These are phyloP conservation scores for Cynaeus angustus DNA, from an alignment of 2,888 invertebrate genomes.

Conservation along the genomic window DNA sequence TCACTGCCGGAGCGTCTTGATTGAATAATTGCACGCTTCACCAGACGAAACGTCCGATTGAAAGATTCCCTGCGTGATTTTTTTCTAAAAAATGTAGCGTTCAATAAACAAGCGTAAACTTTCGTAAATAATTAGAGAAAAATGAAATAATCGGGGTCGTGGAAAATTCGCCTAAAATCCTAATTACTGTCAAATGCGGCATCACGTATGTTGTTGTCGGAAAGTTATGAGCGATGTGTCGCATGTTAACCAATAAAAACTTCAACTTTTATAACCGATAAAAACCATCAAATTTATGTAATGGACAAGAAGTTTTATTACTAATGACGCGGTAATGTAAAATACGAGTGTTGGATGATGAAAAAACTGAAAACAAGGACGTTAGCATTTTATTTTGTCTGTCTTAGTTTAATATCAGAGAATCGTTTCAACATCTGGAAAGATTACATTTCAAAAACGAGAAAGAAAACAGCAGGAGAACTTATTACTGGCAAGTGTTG, in stretches of 20 bases:
- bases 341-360: too few species aligned
- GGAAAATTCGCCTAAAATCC: not conserved
- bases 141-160: conserved; percentile 21
- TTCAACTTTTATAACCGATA: conserved; percentile 46
- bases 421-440: too few species aligned
- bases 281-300: conserved; percentile 45
- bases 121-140: conserved; percentile 32
- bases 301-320: conserved; percentile 46
- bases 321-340: conserved; percentile 19
- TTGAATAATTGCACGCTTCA: conserved; percentile 44
- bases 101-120: conserved; percentile 40
- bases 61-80: conserved; percentile 28
- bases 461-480: too few species aligned
- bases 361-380: too few species aligned
- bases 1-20: conserved; percentile 36
- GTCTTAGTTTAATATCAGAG: too few species aligned
- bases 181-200: not conserved
- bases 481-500: too few species aligned
- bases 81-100: conserved; percentile 14
- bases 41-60: conserved; percentile 29
- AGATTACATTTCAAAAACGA: too few species aligned
- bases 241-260: conserved; percentile 45
- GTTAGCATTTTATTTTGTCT: too few species aligned
- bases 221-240: conserved; percentile 42
- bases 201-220: conserved; percentile 37